Evolutionary conservation across 2,888 invertebrate genomes (phyloP).

Genomic region (Yponomeuta sedellus): DNA sequence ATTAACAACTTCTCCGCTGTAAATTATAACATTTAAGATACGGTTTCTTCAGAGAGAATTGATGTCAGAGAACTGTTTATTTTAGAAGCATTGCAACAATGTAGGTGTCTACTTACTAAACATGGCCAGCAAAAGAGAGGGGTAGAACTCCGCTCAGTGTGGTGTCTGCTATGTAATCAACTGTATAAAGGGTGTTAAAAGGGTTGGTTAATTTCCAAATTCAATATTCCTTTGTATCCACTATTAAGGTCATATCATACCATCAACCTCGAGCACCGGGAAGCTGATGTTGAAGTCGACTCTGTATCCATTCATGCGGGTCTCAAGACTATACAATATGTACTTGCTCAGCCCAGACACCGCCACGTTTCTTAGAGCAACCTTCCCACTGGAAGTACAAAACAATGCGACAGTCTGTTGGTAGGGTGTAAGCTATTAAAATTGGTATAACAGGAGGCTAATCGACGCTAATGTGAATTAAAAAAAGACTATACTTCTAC

Average conservation of each 20-base stretch:
- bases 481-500: too few relatives aligned
- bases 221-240: too few relatives aligned
- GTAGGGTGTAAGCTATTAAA: too few relatives aligned
- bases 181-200: neutral
- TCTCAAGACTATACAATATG: neutral
- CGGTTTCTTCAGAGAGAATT: too few relatives aligned
- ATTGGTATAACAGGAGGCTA: too few relatives aligned
- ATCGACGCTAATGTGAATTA: too few relatives aligned
- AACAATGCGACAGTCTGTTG: too few relatives aligned
- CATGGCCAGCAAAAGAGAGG: neutral
- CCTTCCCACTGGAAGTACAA: neutral
- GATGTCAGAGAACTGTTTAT: too few relatives aligned
- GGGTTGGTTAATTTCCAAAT: too few relatives aligned
- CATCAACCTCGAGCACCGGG: neutral
- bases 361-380: neutral
- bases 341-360: neutral
- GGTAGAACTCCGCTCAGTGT: neutral
- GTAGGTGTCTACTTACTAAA: neutral
- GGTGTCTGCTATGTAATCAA: neutral
- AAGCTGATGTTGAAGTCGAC: slow-evolving; percentile 2
- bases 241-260: neutral
- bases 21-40: neutral
- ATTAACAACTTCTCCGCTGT: neutral
- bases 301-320: neutral
- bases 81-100: too few relatives aligned